Evolutionary conservation across 2,797 vertebrate species (phyloP).

Genomic region (Mastacembelus armatus): DNA sequence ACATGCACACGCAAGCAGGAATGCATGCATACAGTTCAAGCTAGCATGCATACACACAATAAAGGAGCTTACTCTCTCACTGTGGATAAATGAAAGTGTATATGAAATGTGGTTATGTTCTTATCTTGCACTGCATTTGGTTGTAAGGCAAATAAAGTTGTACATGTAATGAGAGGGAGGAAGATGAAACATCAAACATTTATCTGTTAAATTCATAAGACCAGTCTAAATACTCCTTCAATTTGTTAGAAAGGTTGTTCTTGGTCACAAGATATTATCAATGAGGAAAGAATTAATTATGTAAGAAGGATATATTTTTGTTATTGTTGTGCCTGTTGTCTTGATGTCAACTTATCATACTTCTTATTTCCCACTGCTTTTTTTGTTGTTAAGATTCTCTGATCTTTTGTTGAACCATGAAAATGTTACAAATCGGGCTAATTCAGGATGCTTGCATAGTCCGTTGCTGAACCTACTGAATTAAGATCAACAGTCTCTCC

Average conservation of each 20-base stretch:
- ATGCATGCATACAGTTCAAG: slow-evolving; percentile 52
- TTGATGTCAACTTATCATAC: slow-evolving; percentile 31
- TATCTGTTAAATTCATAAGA: slow-evolving; percentile 36
- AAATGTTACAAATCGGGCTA: slow-evolving; percentile 6
- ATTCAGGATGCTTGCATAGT: slow-evolving; percentile 46
- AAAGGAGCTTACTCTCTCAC: slow-evolving; percentile 49
- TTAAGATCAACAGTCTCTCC: slow-evolving; percentile 46
- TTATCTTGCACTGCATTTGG: slow-evolving; percentile 42
- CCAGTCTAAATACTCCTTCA: slow-evolving; percentile 22
- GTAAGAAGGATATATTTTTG: slow-evolving; percentile 37
- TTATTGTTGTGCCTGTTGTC: slow-evolving; percentile 41
- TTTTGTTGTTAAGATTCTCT: slow-evolving; percentile 48
- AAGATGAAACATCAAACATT: slow-evolving; percentile 34
- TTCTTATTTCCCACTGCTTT: slow-evolving; percentile 40
- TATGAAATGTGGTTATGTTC: slow-evolving; percentile 44
- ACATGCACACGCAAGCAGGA: slow-evolving; percentile 36
- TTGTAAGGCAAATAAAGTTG: slow-evolving; percentile 38
- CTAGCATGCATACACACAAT: slow-evolving; percentile 37
- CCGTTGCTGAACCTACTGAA: slow-evolving; percentile 37
- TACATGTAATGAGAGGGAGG: slow-evolving; percentile 17
- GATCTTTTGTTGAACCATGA: slow-evolving; percentile 28
- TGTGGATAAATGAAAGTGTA: slow-evolving; percentile 51
- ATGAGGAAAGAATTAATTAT: slow-evolving; percentile 47
- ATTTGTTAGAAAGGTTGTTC: slow-evolving; percentile 35
- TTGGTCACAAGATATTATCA: slow-evolving; percentile 40